Percentiles rank a stretch among this genome's conserved stretches.
Evolutionary conservation across 2,888 invertebrate species (phyloP).

Genomic region (Calliopum simillimum): DNA sequence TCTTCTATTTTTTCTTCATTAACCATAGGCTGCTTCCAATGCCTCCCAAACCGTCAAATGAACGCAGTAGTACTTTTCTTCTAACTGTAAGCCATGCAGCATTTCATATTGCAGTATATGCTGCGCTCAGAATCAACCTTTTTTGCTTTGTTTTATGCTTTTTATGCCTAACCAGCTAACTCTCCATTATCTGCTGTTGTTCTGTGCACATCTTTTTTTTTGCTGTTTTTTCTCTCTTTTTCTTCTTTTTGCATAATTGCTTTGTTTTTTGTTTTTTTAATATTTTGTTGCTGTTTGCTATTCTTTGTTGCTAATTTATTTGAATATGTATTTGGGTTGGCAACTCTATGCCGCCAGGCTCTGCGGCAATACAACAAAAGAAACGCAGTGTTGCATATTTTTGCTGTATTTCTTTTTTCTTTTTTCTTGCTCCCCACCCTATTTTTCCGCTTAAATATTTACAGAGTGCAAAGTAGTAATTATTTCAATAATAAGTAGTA

Average conservation of each 20-base stretch:
- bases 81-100: too few species aligned
- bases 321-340: slow-evolving; percentile 31
- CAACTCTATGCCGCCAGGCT: not conserved
- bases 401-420: too few species aligned
- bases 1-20: too few species aligned
- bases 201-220: not conserved
- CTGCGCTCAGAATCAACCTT: too few species aligned
- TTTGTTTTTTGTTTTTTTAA: slow-evolving; percentile 14
- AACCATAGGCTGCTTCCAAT: too few species aligned
- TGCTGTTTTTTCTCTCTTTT: not conserved
- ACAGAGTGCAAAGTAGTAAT: slow-evolving; percentile 26
- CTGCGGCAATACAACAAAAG: not conserved
- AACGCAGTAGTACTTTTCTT: too few species aligned
- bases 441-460: slow-evolving; percentile 1
- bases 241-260: slow-evolving; percentile 28
- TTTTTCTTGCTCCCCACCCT: not conserved
- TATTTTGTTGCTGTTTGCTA: too few species aligned
- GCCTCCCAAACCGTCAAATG: too few species aligned
- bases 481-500: slow-evolving; percentile 20
- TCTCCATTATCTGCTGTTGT: too few species aligned
- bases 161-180: too few species aligned
- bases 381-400: not conserved
- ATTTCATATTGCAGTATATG: too few species aligned
- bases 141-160: too few species aligned
- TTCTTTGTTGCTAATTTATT: slow-evolving; percentile 27